Conservation (phyloP, 2,797 vertebrate species). For the Furcifer pardalis region DNA sequence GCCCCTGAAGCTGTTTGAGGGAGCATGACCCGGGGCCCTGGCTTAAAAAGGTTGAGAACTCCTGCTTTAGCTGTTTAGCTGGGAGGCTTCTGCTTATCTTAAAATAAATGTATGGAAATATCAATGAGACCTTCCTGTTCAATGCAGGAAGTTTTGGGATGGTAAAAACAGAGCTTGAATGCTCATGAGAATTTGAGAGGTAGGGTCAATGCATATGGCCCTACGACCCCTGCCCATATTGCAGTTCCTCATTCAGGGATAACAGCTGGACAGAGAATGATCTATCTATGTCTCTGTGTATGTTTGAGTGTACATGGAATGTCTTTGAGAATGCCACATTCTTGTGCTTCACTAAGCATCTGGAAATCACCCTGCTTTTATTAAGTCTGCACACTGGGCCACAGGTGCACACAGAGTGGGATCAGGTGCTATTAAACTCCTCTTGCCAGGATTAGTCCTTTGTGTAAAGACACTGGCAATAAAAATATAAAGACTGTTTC, state of each 20-base stretch:
- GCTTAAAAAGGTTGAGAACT: no score
- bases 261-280: background rate
- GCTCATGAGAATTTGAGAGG: background rate
- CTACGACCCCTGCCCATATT: background rate
- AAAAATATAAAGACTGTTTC: slow-evolving; percentile 11
- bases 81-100: background rate
- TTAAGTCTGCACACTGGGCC: background rate
- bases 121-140: background rate
- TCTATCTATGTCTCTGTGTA: no score
- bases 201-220: background rate
- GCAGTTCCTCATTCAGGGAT: background rate
- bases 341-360: background rate
- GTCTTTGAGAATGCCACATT: background rate
- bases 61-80: no score
- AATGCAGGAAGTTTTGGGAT: background rate
- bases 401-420: slow-evolving; percentile 19
- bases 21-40: no score
- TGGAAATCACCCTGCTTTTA: slow-evolving; percentile 2
- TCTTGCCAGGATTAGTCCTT: slow-evolving; percentile 14
- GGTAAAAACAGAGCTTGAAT: background rate
- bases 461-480: slow-evolving; percentile 30
- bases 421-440: slow-evolving; percentile 8
- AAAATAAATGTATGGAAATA: background rate
- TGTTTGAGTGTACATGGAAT: no score
- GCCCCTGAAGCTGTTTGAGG: no score